These are phyloP conservation scores for Polyommatus iphigenia DNA, from an alignment of 2,888 invertebrate species.

Conservation along the genomic window DNA sequence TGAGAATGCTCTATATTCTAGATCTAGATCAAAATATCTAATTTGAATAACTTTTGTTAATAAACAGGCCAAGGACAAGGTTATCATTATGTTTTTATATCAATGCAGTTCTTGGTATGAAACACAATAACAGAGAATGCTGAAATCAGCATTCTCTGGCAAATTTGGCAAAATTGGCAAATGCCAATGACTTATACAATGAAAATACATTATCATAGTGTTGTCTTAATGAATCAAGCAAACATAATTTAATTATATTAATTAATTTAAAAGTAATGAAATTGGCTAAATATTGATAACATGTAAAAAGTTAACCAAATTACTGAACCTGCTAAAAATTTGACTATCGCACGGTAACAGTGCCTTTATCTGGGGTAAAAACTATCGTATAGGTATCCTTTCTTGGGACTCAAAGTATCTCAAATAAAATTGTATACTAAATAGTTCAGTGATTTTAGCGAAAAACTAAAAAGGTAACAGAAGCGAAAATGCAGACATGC, in stretches of 20 bases:
- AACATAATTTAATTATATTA: too few relatives aligned
- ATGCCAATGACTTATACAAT: background rate
- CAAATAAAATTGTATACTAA: too few relatives aligned
- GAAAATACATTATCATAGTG: background rate
- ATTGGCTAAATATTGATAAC: background rate
- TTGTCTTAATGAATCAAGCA: background rate
- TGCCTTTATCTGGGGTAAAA: too few relatives aligned
- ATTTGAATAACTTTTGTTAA: background rate
- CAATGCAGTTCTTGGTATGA: background rate
- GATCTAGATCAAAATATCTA: background rate
- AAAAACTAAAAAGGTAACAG: background rate
- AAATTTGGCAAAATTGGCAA: too few relatives aligned
- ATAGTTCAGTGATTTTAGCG: background rate
- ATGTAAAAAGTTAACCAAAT: background rate
- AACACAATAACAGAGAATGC: constrained; percentile 4
- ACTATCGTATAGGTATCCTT: background rate
- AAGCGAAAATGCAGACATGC: background rate
- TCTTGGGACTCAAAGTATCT: background rate
- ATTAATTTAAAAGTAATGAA: too few relatives aligned
- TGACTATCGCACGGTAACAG: too few relatives aligned
- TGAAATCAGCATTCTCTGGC: too few relatives aligned
- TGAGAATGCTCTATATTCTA: background rate
- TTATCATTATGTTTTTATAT: background rate
- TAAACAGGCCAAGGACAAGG: constrained; percentile 4
- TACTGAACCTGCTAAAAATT: background rate